Base-by-base conservation (phyloP, 2,113 vertebrate genomes). In the Upupa epops region DNA sequence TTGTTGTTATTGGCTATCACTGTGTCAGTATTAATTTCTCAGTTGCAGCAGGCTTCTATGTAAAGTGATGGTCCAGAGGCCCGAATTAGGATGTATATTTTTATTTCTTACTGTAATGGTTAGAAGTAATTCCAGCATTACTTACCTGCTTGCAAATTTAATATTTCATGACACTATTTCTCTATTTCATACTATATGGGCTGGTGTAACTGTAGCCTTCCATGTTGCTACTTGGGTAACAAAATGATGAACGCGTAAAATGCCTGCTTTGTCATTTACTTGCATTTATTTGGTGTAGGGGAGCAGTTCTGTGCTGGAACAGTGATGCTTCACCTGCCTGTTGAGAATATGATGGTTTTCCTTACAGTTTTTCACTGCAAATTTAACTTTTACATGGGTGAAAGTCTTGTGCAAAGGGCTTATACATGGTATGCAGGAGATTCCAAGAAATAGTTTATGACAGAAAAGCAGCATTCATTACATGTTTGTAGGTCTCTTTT, bases 111-210 rank as follows among this genome's bases (percentile, higher is more conserved):
- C 29, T 42, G 3, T 26, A 22, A 24, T 58, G 21, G 4, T 31
- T 89, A 46, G 31, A 69, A 83, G 15, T 49, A 24, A 15, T 63
- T 85, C 55, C 18, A 21, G 1, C 15, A 1, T 31, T 32, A 19
- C 32, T 69, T 58, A 60, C 19, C 21, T 64, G 31, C 21, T 60
- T 90, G 48, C 70, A 59, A 52, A n/a, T n/a, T n/a, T n/a, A n/a
- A n/a, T n/a, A n/a, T n/a, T n/a, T n/a, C n/a, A n/a, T n/a, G n/a
- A n/a, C n/a, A n/a, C n/a, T n/a, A n/a, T n/a, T n/a, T 55, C 20
- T 40, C 5, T 26, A 9, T 73, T 88, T 63, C 10, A 8, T 11
- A 6, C 26, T 13, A 3, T 25, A 19, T 0, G 0, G 48, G 16
- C 55, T 42, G 17, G 24, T 51, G 46, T 74, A 79, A 28, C 24